phyloP scores from a whole-genome alignment of 2,888 invertebrate genomes.

The Trilocha varians region DNA sequence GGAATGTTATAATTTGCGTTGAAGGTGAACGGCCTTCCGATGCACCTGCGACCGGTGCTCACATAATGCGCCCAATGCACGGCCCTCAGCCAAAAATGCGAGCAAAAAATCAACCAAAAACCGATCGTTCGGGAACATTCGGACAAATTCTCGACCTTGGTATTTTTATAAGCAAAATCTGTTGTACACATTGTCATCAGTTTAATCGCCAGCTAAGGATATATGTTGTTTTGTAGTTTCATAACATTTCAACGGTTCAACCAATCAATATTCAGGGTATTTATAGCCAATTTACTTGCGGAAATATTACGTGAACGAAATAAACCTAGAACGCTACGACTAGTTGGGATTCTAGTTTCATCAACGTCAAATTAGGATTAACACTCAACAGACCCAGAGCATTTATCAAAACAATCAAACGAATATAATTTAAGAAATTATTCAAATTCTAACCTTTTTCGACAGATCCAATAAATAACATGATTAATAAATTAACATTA shows the following conservation, averaged over 20 bases:
- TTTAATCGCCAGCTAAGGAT: too few relatives aligned
- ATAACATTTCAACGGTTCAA: background rate
- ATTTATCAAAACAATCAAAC: too few relatives aligned
- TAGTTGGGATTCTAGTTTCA: background rate
- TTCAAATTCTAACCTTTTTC: background rate
- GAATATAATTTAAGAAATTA: too few relatives aligned
- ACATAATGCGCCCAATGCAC: slow-evolving; percentile 33
- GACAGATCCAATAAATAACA: background rate
- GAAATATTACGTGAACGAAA: background rate
- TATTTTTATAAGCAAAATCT: too few relatives aligned
- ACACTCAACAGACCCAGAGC: too few relatives aligned
- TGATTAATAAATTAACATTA: background rate
- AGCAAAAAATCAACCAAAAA: slow-evolving; percentile 35
- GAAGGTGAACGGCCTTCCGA: slow-evolving; percentile 49
- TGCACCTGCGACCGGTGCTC: slow-evolving; percentile 49
- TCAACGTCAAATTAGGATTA: too few relatives aligned
- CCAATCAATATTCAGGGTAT: background rate
- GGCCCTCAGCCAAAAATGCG: slow-evolving; percentile 47
- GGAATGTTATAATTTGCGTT: slow-evolving; percentile 34
- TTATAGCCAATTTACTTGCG: background rate
- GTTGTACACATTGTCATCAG: too few relatives aligned
- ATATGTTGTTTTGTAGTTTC: background rate
- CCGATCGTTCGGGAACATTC: too few relatives aligned
- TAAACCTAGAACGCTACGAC: background rate
- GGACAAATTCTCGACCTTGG: too few relatives aligned